phyloP scores from a whole-genome alignment of 2,888 invertebrate genomes.

The Stratiomys singularior region DNA sequence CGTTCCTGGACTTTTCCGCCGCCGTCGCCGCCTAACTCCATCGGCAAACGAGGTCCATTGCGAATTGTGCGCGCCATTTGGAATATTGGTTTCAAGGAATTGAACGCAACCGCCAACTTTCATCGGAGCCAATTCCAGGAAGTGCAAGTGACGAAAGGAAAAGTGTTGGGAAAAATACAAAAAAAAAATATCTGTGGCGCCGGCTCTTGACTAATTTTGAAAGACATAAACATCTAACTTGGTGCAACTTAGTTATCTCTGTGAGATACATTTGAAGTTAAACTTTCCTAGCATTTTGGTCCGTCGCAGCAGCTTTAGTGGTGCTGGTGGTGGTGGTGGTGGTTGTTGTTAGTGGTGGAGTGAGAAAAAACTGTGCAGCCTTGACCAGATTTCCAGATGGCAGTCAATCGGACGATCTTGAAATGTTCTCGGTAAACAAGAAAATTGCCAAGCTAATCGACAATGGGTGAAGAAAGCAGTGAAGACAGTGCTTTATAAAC shows the following conservation, averaged over 20 bases:
- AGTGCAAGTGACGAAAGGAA: background rate
- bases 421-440: conserved; percentile 58
- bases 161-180: conserved; percentile 3
- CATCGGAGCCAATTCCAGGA: background rate
- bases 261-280: too few species aligned
- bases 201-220: background rate
- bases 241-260: too few species aligned
- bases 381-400: conserved; percentile 47
- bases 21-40: background rate
- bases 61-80: background rate
- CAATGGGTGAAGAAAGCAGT: conserved; percentile 56
- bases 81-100: background rate
- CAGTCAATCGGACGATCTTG: conserved; percentile 52
- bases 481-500: conserved; percentile 46
- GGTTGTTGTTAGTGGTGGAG: background rate
- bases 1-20: background rate
- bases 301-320: background rate
- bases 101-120: background rate
- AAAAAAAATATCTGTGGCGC: too few species aligned
- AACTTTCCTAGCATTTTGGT: too few species aligned
- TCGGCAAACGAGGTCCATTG: background rate
- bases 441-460: conserved; percentile 58
- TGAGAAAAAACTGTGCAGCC: conserved; percentile 34
- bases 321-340: background rate
- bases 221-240: background rate